Evolutionary conservation across 2,888 invertebrate species (phyloP), one percentile per base, ranked within the genome.

Genomic region (Melolontha melolontha): DNA sequence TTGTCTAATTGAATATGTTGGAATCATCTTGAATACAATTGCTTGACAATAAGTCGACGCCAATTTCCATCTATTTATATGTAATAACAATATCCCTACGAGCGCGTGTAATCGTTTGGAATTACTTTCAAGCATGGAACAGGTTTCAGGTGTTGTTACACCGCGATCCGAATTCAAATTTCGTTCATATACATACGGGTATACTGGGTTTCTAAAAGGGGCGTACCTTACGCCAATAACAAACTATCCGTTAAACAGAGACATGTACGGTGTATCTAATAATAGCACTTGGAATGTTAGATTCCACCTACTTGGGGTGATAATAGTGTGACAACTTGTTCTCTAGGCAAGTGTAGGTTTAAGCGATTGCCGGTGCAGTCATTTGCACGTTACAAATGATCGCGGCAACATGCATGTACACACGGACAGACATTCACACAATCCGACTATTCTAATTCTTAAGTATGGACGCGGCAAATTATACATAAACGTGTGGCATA

Each of bases 291-390:
- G 73, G 73, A 72, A 76, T 75, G 73, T 63, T 65, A 69, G 69
- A 74, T 70, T 74, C 75, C 77, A 73, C 77, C 76, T 73, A 77
- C 76, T 72, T 73, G 71, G 68, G 71, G 73, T 73, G 75, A 75
- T 75, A 75, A 76, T 75, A 69, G 71, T 72, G 73, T 74, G 74
- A 75, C 75, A 75, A 76, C 74, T 75, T 74, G 74, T 73, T 71
- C 64, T 69, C 69, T 63, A 54, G 69, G 65, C 59, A 59, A 70
- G 73, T 75, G 74, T 73, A 73, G 75, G 74, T 75, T 75, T 74
- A 67, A 72, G 70, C 67, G 68, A 71, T 73, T 72, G 70, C 70
- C 47, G 47, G 67, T 50, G 64, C 67, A 66, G 62, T 71, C 71
- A 70, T 71, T 72, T 71, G 67, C 68, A 68, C 68, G 62, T 55